Percentiles rank a stretch among this genome's conserved stretches.
Evolutionary conservation across 2,888 invertebrate species (phyloP).

Genomic region (Diarsia mendica): DNA sequence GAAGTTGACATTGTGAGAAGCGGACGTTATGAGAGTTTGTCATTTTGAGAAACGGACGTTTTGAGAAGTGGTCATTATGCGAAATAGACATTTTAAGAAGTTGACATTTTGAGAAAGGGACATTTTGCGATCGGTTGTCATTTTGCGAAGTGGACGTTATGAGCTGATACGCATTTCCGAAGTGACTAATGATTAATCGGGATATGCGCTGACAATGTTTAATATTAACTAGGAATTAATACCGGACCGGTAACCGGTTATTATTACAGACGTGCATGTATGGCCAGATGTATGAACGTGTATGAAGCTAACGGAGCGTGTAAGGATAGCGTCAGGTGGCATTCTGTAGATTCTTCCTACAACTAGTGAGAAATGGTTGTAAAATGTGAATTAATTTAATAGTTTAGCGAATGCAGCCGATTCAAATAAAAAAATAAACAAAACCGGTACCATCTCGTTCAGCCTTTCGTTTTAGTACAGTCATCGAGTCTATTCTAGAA

Average conservation of each 20-base stretch:
- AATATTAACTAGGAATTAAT: constrained; percentile 18
- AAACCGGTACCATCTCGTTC: not conserved
- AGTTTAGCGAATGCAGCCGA: not conserved
- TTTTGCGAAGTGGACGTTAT: too few species aligned
- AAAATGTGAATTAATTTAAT: not conserved
- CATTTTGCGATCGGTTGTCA: too few species aligned
- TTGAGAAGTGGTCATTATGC: too few species aligned
- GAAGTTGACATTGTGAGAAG: too few species aligned
- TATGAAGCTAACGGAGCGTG: not conserved
- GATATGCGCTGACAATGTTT: constrained; percentile 17
- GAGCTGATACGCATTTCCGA: too few species aligned
- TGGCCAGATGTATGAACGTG: not conserved
- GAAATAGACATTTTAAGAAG: too few species aligned
- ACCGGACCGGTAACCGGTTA: not conserved
- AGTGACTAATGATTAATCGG: constrained; percentile 22
- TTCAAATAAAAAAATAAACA: not conserved
- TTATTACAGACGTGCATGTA: not conserved
- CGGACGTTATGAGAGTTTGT: too few species aligned
- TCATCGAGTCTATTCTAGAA: not conserved
- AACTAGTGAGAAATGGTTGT: too few species aligned
- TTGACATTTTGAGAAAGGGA: too few species aligned
- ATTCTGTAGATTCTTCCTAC: too few species aligned
- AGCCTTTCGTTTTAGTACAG: not conserved
- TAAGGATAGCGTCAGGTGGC: too few species aligned
- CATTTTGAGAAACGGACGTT: too few species aligned